Conservation (phyloP, 1,140 invertebrate genomes). For the Akabosia matsudoensis region DNA sequence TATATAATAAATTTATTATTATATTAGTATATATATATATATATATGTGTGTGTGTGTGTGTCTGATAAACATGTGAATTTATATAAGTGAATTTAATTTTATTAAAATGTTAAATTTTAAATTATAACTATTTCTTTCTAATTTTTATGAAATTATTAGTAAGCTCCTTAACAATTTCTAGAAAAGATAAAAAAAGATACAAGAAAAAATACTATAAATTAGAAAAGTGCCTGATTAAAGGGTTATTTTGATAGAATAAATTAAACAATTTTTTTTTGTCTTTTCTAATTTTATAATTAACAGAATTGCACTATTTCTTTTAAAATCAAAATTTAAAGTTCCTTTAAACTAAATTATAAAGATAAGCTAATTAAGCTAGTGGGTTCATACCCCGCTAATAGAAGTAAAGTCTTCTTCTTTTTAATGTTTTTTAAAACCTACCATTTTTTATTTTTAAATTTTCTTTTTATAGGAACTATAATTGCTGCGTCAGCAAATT, state of each 20-base stretch:
- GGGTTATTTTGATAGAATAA: constrained; percentile 47
- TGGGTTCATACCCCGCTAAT: constrained; percentile 47
- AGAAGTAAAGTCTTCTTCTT: constrained; percentile 31
- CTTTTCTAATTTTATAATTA: constrained; percentile 35
- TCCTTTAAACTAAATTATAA: constrained; percentile 43
- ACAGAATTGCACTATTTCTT: constrained; percentile 35
- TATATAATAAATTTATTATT: neutral
- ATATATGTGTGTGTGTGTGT: no score
- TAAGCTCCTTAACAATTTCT: neutral
- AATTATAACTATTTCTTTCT: constrained; percentile 8
- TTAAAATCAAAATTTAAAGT: constrained; percentile 42
- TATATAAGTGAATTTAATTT: constrained; percentile 17
- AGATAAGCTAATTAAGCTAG: constrained; percentile 48
- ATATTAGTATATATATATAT: neutral
- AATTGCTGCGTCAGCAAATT: constrained; percentile 21
- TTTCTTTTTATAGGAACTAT: constrained; percentile 28
- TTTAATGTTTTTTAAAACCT: constrained; percentile 41
- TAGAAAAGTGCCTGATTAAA: constrained; percentile 47
- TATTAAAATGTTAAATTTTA: constrained; percentile 26
- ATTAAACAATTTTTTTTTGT: constrained; percentile 28
- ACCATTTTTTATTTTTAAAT: constrained; percentile 31
- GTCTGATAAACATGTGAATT: no score
- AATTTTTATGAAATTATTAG: constrained; percentile 27
- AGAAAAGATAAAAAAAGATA: constrained; percentile 22
- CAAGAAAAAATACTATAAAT: no score